phyloP scores from a whole-genome alignment of 2,888 invertebrate genomes.

The Morpho achilles region DNA sequence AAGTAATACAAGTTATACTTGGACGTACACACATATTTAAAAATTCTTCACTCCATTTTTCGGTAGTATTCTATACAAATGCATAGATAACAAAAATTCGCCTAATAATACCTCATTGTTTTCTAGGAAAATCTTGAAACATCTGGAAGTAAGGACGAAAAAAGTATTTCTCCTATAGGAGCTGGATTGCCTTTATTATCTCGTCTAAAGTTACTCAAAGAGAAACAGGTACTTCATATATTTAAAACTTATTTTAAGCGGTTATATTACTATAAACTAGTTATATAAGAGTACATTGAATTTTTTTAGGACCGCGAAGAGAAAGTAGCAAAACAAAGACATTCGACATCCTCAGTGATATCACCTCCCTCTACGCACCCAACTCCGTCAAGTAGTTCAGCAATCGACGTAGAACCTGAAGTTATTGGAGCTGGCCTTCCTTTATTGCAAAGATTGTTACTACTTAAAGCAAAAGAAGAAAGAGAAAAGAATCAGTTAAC shows the following conservation, averaged over 20 bases:
- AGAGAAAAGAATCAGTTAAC: conserved; percentile 72
- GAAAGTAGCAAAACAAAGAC: conserved; percentile 69
- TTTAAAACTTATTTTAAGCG: not conserved
- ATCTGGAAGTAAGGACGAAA: conserved; percentile 76
- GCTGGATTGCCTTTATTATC: conserved; percentile 90
- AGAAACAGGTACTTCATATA: conserved; percentile 83
- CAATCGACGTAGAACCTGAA: conserved; percentile 78
- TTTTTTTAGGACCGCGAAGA: conserved; percentile 69
- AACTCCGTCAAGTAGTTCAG: conserved; percentile 81
- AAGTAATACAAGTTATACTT: too few relatives aligned
- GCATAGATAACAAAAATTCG: not conserved
- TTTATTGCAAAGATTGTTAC: conserved; percentile 84
- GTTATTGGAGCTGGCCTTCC: conserved; percentile 85
- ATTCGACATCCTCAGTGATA: conserved; percentile 54
- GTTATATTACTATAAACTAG: too few relatives aligned
- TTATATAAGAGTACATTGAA: not conserved
- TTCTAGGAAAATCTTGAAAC: conserved; percentile 66
- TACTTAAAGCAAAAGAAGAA: conserved; percentile 88
- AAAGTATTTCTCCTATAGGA: conserved; percentile 86
- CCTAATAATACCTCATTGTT: not conserved
- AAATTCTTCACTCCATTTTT: too few relatives aligned
- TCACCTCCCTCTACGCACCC: conserved; percentile 74
- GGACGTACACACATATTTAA: too few relatives aligned
- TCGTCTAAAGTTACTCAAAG: conserved; percentile 88
- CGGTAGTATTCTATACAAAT: too few relatives aligned